phyloP scores from a whole-genome alignment of 2,888 invertebrate species.

The Syrista parreyssii region DNA sequence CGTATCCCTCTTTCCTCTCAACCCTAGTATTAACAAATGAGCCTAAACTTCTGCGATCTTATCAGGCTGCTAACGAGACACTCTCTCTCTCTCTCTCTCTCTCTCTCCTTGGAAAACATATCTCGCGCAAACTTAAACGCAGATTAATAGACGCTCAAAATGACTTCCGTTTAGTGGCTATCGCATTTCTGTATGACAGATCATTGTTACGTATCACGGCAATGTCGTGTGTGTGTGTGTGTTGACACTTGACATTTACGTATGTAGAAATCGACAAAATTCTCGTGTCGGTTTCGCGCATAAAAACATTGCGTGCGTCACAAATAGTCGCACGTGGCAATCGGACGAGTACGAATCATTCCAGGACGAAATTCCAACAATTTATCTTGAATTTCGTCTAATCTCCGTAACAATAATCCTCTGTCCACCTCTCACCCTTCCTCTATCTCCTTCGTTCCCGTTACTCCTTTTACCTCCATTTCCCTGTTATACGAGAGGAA shows the following conservation, averaged over 20 bases:
- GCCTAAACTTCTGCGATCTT: background rate
- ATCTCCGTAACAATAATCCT: background rate
- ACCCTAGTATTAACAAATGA: slow-evolving; percentile 6
- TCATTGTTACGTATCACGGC: too few relatives aligned
- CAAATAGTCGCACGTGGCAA: background rate
- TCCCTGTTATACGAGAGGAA: background rate
- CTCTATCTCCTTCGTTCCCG: background rate
- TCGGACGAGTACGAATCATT: background rate
- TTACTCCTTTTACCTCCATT: background rate
- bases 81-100: slow-evolving; percentile 8
- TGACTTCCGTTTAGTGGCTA: background rate
- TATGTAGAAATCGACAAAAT: too few relatives aligned
- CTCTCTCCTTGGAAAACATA: background rate
- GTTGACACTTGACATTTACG: too few relatives aligned
- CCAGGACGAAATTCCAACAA: background rate
- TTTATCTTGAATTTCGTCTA: background rate
- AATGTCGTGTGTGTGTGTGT: too few relatives aligned
- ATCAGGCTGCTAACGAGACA: slow-evolving; percentile 1
- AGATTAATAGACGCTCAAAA: slow-evolving; percentile 3
- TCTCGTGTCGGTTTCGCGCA: too few relatives aligned
- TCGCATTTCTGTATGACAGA: background rate
- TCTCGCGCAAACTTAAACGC: background rate
- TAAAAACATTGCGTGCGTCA: background rate
- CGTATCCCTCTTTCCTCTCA: background rate
- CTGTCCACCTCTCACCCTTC: background rate